phyloP scores from a whole-genome alignment of 2,797 vertebrate species.

The Aplochiton taeniatus region DNA sequence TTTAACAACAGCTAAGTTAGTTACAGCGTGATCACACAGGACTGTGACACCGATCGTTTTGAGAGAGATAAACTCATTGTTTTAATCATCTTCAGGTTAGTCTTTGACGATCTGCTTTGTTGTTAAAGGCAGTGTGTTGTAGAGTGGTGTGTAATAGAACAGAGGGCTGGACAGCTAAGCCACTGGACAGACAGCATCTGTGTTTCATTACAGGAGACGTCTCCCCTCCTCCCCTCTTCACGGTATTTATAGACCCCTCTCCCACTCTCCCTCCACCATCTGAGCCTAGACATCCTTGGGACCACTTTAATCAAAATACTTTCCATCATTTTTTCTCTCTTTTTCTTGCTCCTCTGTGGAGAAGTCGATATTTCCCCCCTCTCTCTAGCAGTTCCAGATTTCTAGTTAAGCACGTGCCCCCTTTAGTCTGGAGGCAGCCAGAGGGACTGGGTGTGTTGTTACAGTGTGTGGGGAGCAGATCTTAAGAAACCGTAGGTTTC shows the following conservation, averaged over 20 bases:
- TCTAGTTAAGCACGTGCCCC: too few relatives aligned
- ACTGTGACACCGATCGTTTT: too few relatives aligned
- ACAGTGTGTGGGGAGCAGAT: too few relatives aligned
- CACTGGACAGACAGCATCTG: neutral
- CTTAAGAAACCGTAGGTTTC: too few relatives aligned
- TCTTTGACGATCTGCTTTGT: neutral
- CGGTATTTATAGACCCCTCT: neutral
- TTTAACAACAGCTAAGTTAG: too few relatives aligned
- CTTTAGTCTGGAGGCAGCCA: too few relatives aligned
- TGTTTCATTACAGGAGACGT: neutral
- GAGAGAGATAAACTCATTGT: too few relatives aligned
- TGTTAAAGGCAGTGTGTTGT: neutral
- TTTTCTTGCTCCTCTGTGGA: neutral
- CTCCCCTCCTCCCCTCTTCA: neutral
- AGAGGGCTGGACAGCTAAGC: too few relatives aligned
- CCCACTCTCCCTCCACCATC: conserved; percentile 59
- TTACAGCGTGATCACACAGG: too few relatives aligned
- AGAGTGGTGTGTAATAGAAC: too few relatives aligned
- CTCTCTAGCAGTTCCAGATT: neutral
- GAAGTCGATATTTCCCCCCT: neutral
- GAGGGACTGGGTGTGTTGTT: too few relatives aligned
- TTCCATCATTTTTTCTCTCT: conserved; percentile 61
- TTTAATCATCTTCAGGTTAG: too few relatives aligned
- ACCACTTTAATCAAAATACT: conserved; percentile 69
- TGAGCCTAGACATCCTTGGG: conserved; percentile 86